phyloP scores from a whole-genome alignment of 2,888 invertebrate genomes.

The Eupithecia vulgata region DNA sequence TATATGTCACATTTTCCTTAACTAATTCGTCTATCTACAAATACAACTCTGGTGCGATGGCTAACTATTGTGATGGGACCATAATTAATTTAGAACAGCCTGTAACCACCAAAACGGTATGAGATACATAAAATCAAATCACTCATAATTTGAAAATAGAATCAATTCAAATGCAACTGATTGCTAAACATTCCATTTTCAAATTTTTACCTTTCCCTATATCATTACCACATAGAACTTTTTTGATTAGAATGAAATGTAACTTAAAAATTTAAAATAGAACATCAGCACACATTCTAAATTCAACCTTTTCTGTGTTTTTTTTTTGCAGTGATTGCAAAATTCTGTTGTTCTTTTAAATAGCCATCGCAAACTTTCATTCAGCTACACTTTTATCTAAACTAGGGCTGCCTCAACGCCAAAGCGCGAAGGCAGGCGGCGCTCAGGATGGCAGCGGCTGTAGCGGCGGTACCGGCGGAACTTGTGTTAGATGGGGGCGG shows the following conservation, averaged over 20 bases:
- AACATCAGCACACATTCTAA: background rate
- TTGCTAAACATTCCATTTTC: background rate
- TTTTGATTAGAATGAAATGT: background rate
- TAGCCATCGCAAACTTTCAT: conserved; percentile 23
- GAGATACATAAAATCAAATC: background rate
- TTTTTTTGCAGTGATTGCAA: background rate
- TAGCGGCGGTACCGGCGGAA: conserved; percentile 64
- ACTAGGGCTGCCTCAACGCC: conserved; percentile 71
- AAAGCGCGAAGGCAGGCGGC: conserved; percentile 77
- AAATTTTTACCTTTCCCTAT: background rate
- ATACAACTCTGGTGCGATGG: conserved; percentile 9
- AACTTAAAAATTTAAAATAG: background rate
- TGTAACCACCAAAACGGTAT: background rate
- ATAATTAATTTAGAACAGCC: background rate
- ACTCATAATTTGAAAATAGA: background rate
- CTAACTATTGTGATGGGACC: background rate
- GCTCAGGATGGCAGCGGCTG: conserved; percentile 80
- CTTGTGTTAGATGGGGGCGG: conserved; percentile 59
- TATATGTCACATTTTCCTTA: conserved; percentile 23
- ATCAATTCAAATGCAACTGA: background rate
- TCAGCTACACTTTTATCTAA: conserved; percentile 38
- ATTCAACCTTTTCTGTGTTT: background rate
- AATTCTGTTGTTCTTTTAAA: background rate
- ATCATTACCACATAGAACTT: background rate
- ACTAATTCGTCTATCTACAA: conserved; percentile 34